Evolutionary conservation across 1,140 invertebrate genomes (phyloP), one percentile per base, ranked within the genome.

Genomic region (Cherax quadricarinatus): DNA sequence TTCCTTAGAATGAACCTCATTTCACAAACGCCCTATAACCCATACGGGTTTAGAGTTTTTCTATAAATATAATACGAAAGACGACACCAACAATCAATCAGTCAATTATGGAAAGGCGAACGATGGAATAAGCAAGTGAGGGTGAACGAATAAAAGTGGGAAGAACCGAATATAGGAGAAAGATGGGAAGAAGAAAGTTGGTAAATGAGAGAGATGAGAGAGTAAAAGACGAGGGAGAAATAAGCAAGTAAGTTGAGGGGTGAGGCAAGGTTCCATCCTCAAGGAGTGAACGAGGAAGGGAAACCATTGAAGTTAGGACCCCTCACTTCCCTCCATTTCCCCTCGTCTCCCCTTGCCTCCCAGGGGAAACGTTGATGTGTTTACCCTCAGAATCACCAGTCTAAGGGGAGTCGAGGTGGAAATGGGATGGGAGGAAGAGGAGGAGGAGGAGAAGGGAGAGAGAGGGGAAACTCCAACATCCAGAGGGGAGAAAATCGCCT

Each of bases 341-440:
- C 62, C 88, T 57, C n/a, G 24, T 70, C 48, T 41, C 41, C 57
- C 80, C 88, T 73, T 48, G 16, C 62, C 88, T 73, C 88, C 81
- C 88, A 53, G 48, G 88, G 80, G 88, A 89, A 62, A 83, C 48
- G 30, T 89, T 89, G 88, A 89, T 89, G 66, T 89, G 88, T 89
- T 89, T 89, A 89, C 88, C 81, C 88, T 89, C 81, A 83, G 88
- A 53, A 89, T 89, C 88, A 89, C 88, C 89, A 79, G n/a, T 66
- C 51, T 70, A 87, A 16, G 51, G 66, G n/a, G 49, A 57, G 48
- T 14, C 24, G 66, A 66, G 60, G 51, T 79, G 83, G 73, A 78
- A 86, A 86, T 91, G 70, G 78, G 73, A 62, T 24, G 53, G 62
- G 57, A 66, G 48, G 57, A 41, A 51, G 30, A 24, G 41, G 83